A percentile compares a stretch with the other conserved stretches of the same genome.
Conservation (phyloP, 2,113 vertebrate species). For the Megalops atlanticus region DNA sequence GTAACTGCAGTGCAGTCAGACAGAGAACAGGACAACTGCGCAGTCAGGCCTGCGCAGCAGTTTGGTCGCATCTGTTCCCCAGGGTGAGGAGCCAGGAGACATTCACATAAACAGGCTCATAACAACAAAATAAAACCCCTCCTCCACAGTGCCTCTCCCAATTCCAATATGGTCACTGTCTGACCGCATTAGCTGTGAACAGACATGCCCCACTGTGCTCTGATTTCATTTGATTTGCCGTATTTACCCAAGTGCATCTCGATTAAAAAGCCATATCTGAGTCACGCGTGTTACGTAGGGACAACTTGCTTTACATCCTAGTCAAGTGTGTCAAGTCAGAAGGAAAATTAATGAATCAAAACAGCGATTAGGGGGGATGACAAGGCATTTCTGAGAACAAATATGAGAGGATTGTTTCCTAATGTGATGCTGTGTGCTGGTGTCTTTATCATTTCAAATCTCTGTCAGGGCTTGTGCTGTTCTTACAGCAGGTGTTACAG, state of each 20-base stretch:
- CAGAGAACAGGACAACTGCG: neutral
- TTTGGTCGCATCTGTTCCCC: neutral
- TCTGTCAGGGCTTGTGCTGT: neutral
- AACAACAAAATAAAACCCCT: neutral
- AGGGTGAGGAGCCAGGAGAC: neutral
- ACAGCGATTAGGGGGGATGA: neutral
- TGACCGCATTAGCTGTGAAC: no score
- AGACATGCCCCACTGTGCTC: neutral
- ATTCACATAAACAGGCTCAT: neutral
- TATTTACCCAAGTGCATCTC: neutral
- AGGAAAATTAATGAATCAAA: neutral
- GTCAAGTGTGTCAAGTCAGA: neutral
- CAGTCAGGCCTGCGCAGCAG: neutral
- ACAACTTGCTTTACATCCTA: neutral
- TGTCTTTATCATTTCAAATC: neutral
- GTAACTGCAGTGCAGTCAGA: neutral
- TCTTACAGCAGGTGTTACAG: neutral
- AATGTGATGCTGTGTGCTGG: neutral
- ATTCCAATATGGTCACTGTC: neutral
- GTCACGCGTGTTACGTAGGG: neutral
- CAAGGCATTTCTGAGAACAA: neutral
- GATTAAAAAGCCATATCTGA: neutral
- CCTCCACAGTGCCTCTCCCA: neutral
- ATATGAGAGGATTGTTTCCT: neutral
- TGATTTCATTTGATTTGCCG: neutral